Evolutionary conservation across 1,140 invertebrate species (phyloP).

Genomic region (Myzus persicae): DNA sequence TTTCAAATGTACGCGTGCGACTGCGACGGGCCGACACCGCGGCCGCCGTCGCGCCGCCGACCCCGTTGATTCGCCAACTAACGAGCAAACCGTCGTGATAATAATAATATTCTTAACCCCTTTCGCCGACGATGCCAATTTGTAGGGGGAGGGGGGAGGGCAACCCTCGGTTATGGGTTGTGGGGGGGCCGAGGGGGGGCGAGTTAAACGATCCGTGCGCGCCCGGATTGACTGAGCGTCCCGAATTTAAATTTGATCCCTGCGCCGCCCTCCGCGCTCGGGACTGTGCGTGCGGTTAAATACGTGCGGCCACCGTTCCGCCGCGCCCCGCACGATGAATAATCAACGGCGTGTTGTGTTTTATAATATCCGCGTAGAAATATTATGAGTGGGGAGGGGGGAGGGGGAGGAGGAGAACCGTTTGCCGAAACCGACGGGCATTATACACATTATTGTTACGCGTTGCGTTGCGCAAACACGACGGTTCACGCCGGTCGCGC

Average conservation of each 20-base stretch:
- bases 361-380: background rate
- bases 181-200: too few relatives aligned
- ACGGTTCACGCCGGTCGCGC: background rate
- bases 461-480: background rate
- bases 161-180: background rate
- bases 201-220: constrained; percentile 48
- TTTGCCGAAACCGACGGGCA: background rate
- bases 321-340: background rate
- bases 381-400: background rate
- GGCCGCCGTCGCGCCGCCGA: background rate
- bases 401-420: too few relatives aligned
- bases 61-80: constrained; percentile 34
- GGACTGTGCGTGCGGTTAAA: background rate
- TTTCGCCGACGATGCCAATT: constrained; percentile 41
- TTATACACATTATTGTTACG: too few relatives aligned
- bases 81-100: constrained; percentile 18
- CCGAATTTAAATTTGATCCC: constrained; percentile 43
- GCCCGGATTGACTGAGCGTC: constrained; percentile 14
- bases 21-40: background rate
- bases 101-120: constrained; percentile 43
- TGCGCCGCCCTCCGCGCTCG: background rate
- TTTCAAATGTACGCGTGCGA: background rate
- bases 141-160: background rate
- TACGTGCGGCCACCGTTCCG: background rate
- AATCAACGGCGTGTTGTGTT: background rate